phyloP scores from a whole-genome alignment of 1,140 invertebrate species.

The Globodera ellingtonae region DNA sequence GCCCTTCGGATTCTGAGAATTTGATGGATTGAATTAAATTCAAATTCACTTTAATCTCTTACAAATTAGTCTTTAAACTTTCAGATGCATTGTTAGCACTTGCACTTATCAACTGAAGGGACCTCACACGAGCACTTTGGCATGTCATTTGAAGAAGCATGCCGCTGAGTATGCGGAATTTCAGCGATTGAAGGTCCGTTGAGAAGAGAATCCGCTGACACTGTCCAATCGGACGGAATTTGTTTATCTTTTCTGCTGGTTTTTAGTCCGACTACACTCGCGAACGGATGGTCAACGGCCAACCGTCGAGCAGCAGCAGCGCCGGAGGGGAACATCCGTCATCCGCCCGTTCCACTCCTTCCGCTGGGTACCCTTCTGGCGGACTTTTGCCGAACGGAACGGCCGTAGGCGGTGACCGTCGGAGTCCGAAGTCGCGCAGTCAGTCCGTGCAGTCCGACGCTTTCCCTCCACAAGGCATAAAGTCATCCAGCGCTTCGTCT shows the following conservation, averaged over 20 bases:
- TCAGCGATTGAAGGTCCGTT: constrained; percentile 58
- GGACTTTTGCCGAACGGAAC: constrained; percentile 4
- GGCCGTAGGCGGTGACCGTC: background rate
- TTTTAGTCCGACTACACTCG: constrained; percentile 33
- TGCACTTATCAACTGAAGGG: constrained; percentile 64
- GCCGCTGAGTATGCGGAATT: constrained; percentile 63
- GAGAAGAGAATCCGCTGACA: background rate
- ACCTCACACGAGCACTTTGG: constrained; percentile 61
- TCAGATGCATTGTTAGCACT: constrained; percentile 62
- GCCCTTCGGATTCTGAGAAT: background rate
- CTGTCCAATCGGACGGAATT: background rate
- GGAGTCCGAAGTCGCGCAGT: constrained; percentile 11
- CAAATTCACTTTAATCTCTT: constrained; percentile 7
- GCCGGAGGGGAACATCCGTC: background rate
- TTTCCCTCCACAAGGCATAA: background rate
- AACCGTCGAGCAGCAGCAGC: constrained; percentile 2
- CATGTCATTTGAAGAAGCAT: constrained; percentile 64
- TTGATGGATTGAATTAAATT: too few species aligned
- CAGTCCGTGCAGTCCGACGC: background rate
- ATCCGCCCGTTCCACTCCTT: constrained; percentile 21
- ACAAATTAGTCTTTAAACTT: constrained; percentile 10
- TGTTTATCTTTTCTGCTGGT: background rate
- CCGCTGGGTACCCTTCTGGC: background rate
- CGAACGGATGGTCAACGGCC: constrained; percentile 18
- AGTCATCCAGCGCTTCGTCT: background rate